These are phyloP conservation scores for Sycophila sp. DNA, from an alignment of 1,140 invertebrate species.

Conservation along the genomic window DNA sequence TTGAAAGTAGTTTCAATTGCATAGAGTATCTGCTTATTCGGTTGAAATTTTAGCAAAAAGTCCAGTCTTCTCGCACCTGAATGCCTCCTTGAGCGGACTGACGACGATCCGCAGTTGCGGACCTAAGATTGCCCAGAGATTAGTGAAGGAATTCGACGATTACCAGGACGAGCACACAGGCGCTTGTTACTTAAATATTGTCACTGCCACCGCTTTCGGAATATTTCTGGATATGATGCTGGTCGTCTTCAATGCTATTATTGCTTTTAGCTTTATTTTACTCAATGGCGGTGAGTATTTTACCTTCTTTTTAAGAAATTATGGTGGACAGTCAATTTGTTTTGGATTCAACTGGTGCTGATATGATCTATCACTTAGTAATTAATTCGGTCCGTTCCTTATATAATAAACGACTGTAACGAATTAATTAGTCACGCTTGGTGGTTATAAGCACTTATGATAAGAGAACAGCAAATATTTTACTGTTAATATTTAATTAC, in stretches of 20 bases:
- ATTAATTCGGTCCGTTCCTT: too few species aligned
- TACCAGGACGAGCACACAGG: constrained; percentile 74
- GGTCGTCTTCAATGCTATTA: constrained; percentile 46
- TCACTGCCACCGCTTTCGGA: constrained; percentile 68
- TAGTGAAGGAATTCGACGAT: constrained; percentile 77
- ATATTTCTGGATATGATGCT: constrained; percentile 50
- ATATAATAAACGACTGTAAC: too few species aligned
- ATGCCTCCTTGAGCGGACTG: constrained; percentile 80
- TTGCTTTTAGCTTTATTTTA: constrained; percentile 62
- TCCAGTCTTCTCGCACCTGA: constrained; percentile 86
- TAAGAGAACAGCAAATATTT: too few species aligned
- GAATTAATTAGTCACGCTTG: too few species aligned
- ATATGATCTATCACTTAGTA: too few species aligned
- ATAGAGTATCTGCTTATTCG: neutral
- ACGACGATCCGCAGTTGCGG: constrained; percentile 82
- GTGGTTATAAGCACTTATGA: too few species aligned
- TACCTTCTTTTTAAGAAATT: neutral
- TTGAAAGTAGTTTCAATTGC: too few species aligned
- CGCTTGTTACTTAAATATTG: constrained; percentile 72
- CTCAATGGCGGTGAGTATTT: constrained; percentile 49
- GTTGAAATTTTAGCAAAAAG: constrained; percentile 74
- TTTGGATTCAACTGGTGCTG: too few species aligned
- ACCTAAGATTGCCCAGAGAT: constrained; percentile 67
- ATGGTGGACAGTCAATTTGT: too few species aligned
- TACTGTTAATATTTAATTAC: too few species aligned